phyloP scores from a whole-genome alignment of 2,888 invertebrate species.

The Holacanthella duospinosa region DNA sequence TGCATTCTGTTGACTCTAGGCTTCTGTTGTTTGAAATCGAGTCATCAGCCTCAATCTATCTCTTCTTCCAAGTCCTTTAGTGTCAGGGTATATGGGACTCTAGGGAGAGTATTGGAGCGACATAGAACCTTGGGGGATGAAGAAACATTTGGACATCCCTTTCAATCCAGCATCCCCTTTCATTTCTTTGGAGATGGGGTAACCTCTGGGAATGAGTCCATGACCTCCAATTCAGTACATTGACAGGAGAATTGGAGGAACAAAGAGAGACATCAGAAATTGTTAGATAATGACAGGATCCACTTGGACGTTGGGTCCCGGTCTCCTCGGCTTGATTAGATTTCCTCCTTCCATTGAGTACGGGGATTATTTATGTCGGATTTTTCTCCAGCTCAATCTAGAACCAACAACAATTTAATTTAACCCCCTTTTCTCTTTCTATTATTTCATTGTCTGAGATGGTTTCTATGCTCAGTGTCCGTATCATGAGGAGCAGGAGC shows the following conservation, averaged over 20 bases:
- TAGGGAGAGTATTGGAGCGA: not conserved
- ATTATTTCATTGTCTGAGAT: not conserved
- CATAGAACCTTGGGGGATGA: not conserved
- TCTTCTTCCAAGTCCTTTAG: not conserved
- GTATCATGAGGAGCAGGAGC: not conserved
- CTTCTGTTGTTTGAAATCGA: not conserved
- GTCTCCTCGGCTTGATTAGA: not conserved
- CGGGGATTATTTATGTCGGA: not conserved
- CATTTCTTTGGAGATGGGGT: too few relatives aligned
- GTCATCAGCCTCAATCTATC: slow-evolving; percentile 4
- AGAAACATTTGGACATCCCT: not conserved
- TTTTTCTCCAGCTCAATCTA: not conserved
- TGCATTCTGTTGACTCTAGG: not conserved
- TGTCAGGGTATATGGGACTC: slow-evolving; percentile 1
- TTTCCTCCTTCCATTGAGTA: not conserved
- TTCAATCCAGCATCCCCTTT: not conserved
- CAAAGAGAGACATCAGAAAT: not conserved
- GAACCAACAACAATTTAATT: not conserved
- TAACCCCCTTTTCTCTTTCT: not conserved
- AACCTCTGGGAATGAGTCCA: not conserved
- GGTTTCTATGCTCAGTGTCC: not conserved
- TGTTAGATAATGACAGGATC: not conserved
- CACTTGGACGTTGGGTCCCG: not conserved
- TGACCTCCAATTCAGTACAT: not conserved
- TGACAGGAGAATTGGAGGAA: not conserved